phyloP scores from a whole-genome alignment of 2,888 invertebrate species.

The Cantharis rustica region DNA sequence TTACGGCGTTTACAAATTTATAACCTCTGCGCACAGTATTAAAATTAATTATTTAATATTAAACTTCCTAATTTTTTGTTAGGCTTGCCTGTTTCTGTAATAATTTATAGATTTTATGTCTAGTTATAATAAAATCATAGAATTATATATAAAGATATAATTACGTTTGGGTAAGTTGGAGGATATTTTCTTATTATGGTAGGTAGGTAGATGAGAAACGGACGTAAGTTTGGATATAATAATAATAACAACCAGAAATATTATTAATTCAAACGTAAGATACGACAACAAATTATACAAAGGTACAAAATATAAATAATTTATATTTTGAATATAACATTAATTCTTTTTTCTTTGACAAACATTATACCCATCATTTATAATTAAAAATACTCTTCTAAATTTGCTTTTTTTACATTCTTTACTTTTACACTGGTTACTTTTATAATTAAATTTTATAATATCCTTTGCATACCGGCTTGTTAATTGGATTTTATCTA shows the following conservation, averaged over 20 bases:
- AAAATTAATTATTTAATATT: conserved; percentile 67
- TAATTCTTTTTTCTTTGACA: conserved; percentile 1
- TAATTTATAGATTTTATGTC: conserved; percentile 46
- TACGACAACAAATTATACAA: neutral
- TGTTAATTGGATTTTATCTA: conserved; percentile 44
- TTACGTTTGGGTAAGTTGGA: conserved; percentile 43
- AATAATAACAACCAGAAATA: neutral
- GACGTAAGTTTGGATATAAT: neutral
- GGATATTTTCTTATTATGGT: conserved; percentile 12
- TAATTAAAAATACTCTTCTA: conserved; percentile 1
- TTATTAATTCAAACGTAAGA: neutral
- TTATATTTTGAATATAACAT: neutral
- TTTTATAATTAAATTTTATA: conserved; percentile 45
- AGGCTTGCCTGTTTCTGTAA: conserved; percentile 45
- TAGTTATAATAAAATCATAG: conserved; percentile 48
- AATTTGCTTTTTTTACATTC: conserved; percentile 15
- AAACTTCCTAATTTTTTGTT: conserved; percentile 62
- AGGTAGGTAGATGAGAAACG: neutral
- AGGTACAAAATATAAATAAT: neutral
- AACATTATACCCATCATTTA: conserved; percentile 4
- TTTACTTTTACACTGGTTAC: conserved; percentile 35
- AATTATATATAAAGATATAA: conserved; percentile 49
- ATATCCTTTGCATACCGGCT: conserved; percentile 41
- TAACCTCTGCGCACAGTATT: conserved; percentile 59
- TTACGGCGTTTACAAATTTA: conserved; percentile 54